Base-by-base conservation (phyloP, 1,140 invertebrate genomes). In the Trichonephila clavipes region DNA sequence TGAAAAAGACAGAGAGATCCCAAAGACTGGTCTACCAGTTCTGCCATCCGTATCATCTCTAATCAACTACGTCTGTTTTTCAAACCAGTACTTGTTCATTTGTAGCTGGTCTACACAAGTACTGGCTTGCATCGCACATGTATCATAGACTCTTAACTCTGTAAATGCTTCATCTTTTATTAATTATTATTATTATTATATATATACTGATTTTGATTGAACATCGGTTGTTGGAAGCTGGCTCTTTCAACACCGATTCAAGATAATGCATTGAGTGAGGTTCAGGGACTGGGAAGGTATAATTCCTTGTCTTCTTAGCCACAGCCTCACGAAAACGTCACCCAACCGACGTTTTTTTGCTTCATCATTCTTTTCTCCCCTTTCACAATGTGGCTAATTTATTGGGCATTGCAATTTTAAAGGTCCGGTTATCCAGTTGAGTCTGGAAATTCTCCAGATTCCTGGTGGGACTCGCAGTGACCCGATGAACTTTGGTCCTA, bases 21-120 rank as follows among this genome's bases (percentile, higher is more conserved):
- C 99, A 99, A 96, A 97, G 99, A 95, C 97, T 99, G 94, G 99
- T 99, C 83, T 99, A 99, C 96, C 99, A 99, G 96, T 99, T 99
- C 96, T 99, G 99, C 96, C 98, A 98, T 96, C 98, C 98, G 10
- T 99, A 99, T 96, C 97, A 97, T 95, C 97, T 98, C 94, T 98
- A 97, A 97, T 94, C 12, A 12, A 28, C 21, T n/a, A 21, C 61
- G 19, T 44, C 5, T 21, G 40, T 58, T 51, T 10, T 21, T 18
- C 44, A 51, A 19, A 16, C 40, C 89, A 24, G 64, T 51, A 51
- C 51, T 12, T 51, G 19, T 8, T 58, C 24, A 14, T 18, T 34
- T 5, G 61, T 82, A 94, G 83, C 93, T 90, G 86, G 88, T 85
- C 88, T 94, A 85, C 77, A 24, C 40, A 58, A 83, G 58, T 44